Evolutionary conservation across 2,797 vertebrate species (phyloP).

Genomic region (Girardinus metallicus): DNA sequence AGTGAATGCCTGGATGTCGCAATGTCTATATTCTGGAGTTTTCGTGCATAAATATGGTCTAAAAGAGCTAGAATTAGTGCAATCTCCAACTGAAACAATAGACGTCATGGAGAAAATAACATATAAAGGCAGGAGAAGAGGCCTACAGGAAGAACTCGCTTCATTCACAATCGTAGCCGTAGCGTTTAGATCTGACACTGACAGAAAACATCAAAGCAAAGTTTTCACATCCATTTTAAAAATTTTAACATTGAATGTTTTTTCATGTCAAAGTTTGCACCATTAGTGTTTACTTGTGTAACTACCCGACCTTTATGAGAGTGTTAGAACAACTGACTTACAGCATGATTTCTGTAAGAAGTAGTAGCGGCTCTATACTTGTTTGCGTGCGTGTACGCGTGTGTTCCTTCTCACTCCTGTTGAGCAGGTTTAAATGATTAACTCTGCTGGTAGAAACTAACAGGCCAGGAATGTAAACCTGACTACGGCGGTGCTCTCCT

Average conservation of each 20-base stretch:
- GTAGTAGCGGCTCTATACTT: neutral
- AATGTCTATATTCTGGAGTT: neutral
- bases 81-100: neutral
- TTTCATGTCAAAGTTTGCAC: neutral
- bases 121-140: neutral
- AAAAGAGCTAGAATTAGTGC: neutral
- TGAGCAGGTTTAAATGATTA: slow-evolving; percentile 53
- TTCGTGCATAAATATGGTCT: neutral
- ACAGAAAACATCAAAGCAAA: neutral
- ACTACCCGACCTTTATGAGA: neutral
- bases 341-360: neutral
- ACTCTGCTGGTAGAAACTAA: slow-evolving; percentile 58
- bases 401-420: slow-evolving; percentile 16
- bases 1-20: neutral
- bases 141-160: neutral
- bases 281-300: neutral
- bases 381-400: neutral
- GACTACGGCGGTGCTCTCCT: slow-evolving; percentile 33
- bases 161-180: neutral
- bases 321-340: too few species aligned
- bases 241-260: neutral
- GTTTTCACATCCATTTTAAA: neutral
- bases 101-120: neutral
- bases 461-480: slow-evolving; percentile 64
- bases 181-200: neutral